Base-by-base conservation (phyloP, 2,797 vertebrate species). In the Pteropus rufus region DNA sequence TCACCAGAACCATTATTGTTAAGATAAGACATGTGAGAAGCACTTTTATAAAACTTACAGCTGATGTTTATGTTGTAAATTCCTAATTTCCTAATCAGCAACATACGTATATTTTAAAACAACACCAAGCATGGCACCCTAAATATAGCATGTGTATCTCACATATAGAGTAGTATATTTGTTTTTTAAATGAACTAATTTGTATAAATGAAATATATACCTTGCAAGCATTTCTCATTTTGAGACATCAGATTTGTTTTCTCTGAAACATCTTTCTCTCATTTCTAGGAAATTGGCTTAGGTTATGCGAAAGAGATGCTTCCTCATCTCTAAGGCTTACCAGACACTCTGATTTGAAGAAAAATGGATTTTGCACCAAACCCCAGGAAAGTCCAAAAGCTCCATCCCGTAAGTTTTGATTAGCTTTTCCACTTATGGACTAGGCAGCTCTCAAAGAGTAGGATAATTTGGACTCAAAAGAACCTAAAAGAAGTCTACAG, bases 361-460 rank as follows among this genome's bases (percentile, higher is more conserved):
- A 64, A 85, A 98, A 96, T 95, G 98, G 97, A 92, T 97, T 99
- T 98, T 99, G 99, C 94, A 98, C 60, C 93, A 99, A 99, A 98
- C 98, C 98, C 4, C 98, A 98, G 36, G 98, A 99, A 77, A 96
- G 67, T 52, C 6, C 87, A 69, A 97, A 95, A 87, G 58, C 46
- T 70, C 82, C 91, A 89, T 34, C 98, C 94, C 54, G 97, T 98
- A 97, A 96, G 97, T 96, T 92, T 85, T 72, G 58, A 58, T 46
- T 96, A 7, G 2, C 72, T 86, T 73, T 77, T 93, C 54, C 3
- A 24, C 7, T 70, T 81, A 34, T 23, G 8, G 41, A 79, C 1
- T 16, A 81, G 21, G 39, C 26, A 87, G 14, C 29, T 79, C 2
- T 9, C 75, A 31, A 73, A 86, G 76, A 83, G 31, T 31, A 49